A percentile compares a stretch with the other conserved stretches of the same genome.
phyloP scores from a whole-genome alignment of 2,113 vertebrate genomes.

The Micronycteris hirsuta region DNA sequence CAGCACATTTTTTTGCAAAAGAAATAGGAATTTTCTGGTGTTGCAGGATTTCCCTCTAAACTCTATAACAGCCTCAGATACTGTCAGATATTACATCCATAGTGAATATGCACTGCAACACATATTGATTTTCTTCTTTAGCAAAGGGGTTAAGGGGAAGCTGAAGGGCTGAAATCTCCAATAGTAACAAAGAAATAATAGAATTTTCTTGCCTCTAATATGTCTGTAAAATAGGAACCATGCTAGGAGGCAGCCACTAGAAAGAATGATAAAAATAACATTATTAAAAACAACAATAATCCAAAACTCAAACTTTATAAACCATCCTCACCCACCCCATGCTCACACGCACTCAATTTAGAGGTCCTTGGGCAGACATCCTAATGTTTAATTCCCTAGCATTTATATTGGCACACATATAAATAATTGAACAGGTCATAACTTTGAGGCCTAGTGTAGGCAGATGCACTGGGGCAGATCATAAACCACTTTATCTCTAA shows the following conservation, averaged over 20 bases:
- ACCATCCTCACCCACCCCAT: background rate
- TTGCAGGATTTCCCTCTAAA: background rate
- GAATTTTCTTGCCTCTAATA: background rate
- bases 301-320: constrained; percentile 26
- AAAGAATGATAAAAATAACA: background rate
- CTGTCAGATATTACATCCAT: background rate
- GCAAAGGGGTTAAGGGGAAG: background rate
- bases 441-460: constrained; percentile 24
- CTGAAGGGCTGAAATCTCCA: background rate
- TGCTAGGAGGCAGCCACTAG: background rate
- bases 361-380: background rate
- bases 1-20: background rate
- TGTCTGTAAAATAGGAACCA: background rate
- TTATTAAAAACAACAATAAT: constrained; percentile 24
- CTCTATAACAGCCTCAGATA: background rate
- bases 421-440: constrained; percentile 47
- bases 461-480: background rate
- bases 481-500: constrained; percentile 37
- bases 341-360: background rate
- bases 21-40: background rate
- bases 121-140: constrained; percentile 25
- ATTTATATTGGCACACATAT: constrained; percentile 21
- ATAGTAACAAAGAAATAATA: constrained; percentile 8
- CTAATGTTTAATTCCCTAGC: background rate
- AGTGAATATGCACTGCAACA: constrained; percentile 4